A percentile compares a stretch with the other conserved stretches of the same genome.
Evolutionary conservation across 2,113 vertebrate genomes (phyloP).

Genomic region (Laterallus jamaicensis): DNA sequence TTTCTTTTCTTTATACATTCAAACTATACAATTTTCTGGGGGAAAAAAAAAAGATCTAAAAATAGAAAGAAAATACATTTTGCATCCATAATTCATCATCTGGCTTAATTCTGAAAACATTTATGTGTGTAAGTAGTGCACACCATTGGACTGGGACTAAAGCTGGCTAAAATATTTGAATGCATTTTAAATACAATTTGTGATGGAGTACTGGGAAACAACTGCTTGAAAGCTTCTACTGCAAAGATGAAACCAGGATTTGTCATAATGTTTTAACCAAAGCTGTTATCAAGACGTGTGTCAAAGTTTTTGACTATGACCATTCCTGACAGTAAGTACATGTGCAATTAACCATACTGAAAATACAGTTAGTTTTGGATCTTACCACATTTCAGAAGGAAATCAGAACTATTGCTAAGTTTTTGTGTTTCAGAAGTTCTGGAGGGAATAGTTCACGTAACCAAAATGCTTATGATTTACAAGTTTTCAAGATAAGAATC

Average conservation of each 20-base stretch:
- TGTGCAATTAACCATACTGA: neutral
- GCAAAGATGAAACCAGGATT: neutral
- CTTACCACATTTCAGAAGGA: neutral
- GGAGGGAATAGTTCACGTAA: neutral
- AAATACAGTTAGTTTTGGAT: neutral
- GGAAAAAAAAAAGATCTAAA: accelerated
- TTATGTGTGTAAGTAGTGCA: neutral
- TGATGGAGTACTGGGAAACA: neutral
- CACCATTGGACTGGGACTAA: neutral
- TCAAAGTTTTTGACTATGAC: neutral
- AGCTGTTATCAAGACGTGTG: neutral
- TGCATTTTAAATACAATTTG: neutral
- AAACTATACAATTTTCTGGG: neutral
- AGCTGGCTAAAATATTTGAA: neutral
- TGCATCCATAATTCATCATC: neutral
- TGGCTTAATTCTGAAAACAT: neutral
- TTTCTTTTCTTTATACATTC: neutral
- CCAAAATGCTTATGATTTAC: neutral
- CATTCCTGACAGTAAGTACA: neutral
- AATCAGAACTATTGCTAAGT: neutral
- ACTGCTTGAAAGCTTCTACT: neutral
- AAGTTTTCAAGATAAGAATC: neutral
- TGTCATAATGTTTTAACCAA: neutral
- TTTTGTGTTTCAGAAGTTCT: neutral
- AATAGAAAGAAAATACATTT: neutral